phyloP scores from a whole-genome alignment of 1,140 invertebrate species.

The Penaeus vannamei region DNA sequence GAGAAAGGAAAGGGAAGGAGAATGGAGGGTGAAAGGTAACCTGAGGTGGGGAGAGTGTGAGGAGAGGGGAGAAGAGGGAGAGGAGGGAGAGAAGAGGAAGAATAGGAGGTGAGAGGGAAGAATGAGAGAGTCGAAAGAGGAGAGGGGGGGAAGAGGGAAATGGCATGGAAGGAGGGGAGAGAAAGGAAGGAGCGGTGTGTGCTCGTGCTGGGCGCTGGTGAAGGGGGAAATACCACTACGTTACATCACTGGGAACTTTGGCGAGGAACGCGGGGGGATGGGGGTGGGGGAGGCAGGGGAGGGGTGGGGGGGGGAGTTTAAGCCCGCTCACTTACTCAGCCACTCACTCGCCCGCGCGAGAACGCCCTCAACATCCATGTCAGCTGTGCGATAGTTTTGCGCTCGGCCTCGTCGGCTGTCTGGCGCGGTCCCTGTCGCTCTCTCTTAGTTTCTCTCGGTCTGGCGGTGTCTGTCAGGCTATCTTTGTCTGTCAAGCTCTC shows the following conservation, averaged over 20 bases:
- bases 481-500: conserved; percentile 26
- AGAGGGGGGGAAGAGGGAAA: conserved; percentile 9
- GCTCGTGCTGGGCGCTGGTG: neutral
- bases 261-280: neutral
- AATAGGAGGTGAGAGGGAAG: too few species aligned
- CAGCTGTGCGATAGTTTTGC: neutral
- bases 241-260: conserved; percentile 55
- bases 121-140: neutral
- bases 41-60: too few species aligned
- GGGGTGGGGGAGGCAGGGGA: too few species aligned
- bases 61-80: too few species aligned
- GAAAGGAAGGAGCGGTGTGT: neutral
- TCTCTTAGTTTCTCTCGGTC: conserved; percentile 22
- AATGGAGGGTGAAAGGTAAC: too few species aligned
- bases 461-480: neutral
- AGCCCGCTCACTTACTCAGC: conserved; percentile 4
- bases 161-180: neutral
- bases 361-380: neutral
- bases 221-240: conserved; percentile 40
- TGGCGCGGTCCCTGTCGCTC: conserved; percentile 3
- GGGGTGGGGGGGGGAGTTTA: neutral
- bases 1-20: too few species aligned
- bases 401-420: neutral
- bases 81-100: too few species aligned
- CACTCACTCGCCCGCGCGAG: conserved; percentile 11